phyloP scores from a whole-genome alignment of 2,113 vertebrate species.

The Pardalotus punctatus region DNA sequence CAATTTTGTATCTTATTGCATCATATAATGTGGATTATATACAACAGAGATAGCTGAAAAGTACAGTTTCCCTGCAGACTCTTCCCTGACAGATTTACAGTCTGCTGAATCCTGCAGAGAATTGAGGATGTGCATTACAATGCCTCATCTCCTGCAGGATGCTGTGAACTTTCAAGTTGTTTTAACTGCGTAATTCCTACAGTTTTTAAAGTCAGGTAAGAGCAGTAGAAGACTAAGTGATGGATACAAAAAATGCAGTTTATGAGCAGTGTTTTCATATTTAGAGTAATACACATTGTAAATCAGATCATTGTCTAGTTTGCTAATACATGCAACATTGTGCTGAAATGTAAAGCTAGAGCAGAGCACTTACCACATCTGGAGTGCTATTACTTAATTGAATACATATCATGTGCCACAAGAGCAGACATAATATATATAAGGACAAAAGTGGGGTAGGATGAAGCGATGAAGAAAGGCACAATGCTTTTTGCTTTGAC shows the following conservation, averaged over 20 bases:
- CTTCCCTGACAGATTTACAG: conserved; percentile 48
- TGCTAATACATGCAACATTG: not conserved
- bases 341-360: not conserved
- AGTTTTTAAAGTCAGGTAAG: conserved; percentile 26
- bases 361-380: not conserved
- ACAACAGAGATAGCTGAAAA: conserved; percentile 8
- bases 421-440: not conserved
- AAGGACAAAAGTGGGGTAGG: not conserved
- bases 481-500: not conserved
- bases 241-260: not conserved
- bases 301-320: conserved; percentile 31
- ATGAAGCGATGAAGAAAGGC: not conserved
- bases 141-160: conserved; percentile 22
- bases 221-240: not conserved
- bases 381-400: not conserved
- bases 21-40: conserved; percentile 27
- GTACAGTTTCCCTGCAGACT: conserved; percentile 28
- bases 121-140: conserved; percentile 39
- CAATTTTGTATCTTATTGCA: conserved; percentile 38
- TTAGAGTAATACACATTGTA: not conserved
- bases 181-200: conserved; percentile 15
- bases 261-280: not conserved
- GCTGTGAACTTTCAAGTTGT: conserved; percentile 22
- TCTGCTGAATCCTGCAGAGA: conserved; percentile 57
- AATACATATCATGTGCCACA: not conserved